These are phyloP conservation scores for Alcedo quadribrachys DNA, from an alignment of 2,797 vertebrate species.

Conservation along the genomic window DNA sequence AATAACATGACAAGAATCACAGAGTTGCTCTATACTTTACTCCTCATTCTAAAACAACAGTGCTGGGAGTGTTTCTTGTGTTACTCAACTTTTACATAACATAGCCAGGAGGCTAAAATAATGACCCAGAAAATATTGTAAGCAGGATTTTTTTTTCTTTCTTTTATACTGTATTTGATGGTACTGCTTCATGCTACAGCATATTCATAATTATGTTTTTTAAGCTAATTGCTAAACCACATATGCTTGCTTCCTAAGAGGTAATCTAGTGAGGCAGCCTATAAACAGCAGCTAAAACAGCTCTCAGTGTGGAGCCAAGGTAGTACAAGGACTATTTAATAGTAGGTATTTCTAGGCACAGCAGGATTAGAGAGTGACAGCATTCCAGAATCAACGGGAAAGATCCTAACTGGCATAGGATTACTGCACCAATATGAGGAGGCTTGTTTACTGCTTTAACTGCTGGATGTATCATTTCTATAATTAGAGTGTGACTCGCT, in stretches of 20 bases:
- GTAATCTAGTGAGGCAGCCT: background rate
- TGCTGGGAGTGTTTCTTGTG: background rate
- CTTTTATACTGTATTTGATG: background rate
- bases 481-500: constrained; percentile 53
- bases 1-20: background rate
- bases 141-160: background rate
- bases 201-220: background rate
- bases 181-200: background rate
- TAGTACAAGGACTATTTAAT: background rate
- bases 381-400: constrained; percentile 24
- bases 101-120: background rate
- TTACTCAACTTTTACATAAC: background rate
- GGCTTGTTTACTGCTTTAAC: constrained; percentile 48
- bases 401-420: constrained; percentile 10
- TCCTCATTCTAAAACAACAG: background rate
- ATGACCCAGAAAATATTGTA: background rate
- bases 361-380: background rate
- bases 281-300: background rate
- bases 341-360: background rate
- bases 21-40: background rate
- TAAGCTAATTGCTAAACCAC: background rate
- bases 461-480: constrained; percentile 60
- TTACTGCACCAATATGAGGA: background rate
- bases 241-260: background rate
- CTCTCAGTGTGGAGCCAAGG: background rate